Percentiles rank a stretch among this genome's conserved stretches.
Conservation (phyloP, 2,113 vertebrate genomes). For the Chloropsis cyanopogon region DNA sequence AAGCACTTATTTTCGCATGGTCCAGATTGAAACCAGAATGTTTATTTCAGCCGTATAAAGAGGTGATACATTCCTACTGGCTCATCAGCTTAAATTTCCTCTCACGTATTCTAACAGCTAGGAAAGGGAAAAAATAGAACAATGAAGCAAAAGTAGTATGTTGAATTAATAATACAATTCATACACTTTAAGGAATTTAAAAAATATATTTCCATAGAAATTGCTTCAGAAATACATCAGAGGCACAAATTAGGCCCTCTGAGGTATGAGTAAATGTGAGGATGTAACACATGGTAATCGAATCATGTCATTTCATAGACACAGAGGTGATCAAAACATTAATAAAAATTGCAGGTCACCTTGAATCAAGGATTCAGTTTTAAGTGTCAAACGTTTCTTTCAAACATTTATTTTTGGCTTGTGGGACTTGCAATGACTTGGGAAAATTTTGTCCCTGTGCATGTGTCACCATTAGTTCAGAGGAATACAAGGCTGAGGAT, state of each 20-base stretch:
- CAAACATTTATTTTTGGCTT: background rate
- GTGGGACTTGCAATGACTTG: background rate
- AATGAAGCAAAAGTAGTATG: slow-evolving; percentile 26
- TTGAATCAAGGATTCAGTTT: slow-evolving; percentile 37
- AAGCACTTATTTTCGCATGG: background rate
- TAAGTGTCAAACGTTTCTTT: background rate
- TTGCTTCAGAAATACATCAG: slow-evolving; percentile 62
- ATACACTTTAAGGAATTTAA: slow-evolving; percentile 30
- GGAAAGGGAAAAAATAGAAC: background rate
- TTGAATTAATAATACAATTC: slow-evolving; percentile 58
- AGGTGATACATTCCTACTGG: background rate
- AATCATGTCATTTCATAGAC: slow-evolving; percentile 55
- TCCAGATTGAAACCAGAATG: background rate
- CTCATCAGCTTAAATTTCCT: slow-evolving; percentile 24
- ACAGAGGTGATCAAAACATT: slow-evolving; percentile 59
- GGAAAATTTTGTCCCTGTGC: background rate
- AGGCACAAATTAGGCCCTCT: slow-evolving; percentile 59
- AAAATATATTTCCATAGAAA: slow-evolving; percentile 49
- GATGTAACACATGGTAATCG: slow-evolving; percentile 60
- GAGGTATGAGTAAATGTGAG: slow-evolving; percentile 48
- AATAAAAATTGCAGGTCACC: slow-evolving; percentile 60
- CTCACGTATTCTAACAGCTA: slow-evolving; percentile 2
- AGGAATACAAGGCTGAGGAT: background rate
- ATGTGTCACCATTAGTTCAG: background rate
- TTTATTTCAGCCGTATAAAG: background rate